Conservation (phyloP, 2,113 vertebrate species). For the Rhinolophus ferrumequinum region DNA sequence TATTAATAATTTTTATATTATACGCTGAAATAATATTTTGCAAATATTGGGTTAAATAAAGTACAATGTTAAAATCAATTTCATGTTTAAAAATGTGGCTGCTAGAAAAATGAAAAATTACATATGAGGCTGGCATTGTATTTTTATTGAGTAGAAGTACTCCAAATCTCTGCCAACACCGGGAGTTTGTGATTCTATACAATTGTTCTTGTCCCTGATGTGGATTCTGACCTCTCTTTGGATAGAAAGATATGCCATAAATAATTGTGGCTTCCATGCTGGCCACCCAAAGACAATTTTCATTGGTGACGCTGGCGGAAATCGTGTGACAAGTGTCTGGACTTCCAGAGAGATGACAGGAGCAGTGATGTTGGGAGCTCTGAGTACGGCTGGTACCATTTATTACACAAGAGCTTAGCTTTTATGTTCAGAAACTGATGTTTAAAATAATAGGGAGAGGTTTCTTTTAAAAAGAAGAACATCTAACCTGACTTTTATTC, state of each 20-base stretch:
- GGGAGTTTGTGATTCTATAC: neutral
- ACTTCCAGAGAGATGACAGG: constrained; percentile 5
- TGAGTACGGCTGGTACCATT: constrained; percentile 3
- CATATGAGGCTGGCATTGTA: neutral
- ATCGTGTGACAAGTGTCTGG: neutral
- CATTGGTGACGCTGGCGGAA: neutral
- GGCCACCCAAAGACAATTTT: neutral
- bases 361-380: neutral
- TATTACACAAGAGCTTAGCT: neutral
- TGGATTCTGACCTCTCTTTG: neutral
- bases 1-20: neutral
- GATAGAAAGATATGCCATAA: neutral
- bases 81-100: neutral
- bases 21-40: neutral
- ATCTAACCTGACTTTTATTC: constrained; percentile 83
- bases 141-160: neutral
- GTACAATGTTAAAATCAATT: neutral
- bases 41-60: neutral
- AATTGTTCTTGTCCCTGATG: neutral
- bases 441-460: constrained; percentile 74
- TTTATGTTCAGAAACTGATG: neutral
- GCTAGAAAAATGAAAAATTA: neutral
- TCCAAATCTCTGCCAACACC: neutral
- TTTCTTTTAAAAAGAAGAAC: constrained; percentile 81
- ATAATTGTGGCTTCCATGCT: neutral